phyloP scores from a whole-genome alignment of 2,113 vertebrate species.

The Butorides virescens region DNA sequence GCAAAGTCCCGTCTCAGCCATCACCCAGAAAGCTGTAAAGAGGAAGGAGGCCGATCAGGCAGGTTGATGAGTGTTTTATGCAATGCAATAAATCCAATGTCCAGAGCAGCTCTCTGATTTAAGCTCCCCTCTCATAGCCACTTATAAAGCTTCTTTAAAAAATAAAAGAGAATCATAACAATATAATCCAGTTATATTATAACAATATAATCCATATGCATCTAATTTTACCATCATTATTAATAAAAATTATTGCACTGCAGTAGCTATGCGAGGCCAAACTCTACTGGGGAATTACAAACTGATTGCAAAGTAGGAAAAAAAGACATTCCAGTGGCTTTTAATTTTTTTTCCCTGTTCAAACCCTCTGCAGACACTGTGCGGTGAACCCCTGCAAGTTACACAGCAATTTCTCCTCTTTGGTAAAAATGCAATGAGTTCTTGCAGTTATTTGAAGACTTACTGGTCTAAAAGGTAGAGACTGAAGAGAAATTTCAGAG shows the following conservation, averaged over 20 bases:
- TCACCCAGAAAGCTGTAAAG: conserved; percentile 29
- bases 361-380: background rate
- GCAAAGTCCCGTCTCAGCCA: conserved; percentile 19
- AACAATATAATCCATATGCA: background rate
- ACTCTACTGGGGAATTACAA: background rate
- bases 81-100: conserved; percentile 12
- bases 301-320: background rate
- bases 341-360: background rate
- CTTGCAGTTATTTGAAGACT: background rate
- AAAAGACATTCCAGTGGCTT: background rate
- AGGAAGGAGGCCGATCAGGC: background rate
- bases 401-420: background rate
- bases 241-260: background rate
- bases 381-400: background rate
- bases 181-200: background rate
- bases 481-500: background rate
- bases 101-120: background rate
- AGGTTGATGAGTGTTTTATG: conserved; percentile 21
- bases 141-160: background rate
- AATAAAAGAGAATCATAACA: background rate
- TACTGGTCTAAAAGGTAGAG: background rate
- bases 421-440: background rate
- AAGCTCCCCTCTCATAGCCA: background rate
- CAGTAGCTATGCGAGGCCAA: background rate
- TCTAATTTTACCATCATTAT: background rate